These are phyloP conservation scores for Agrotis segetum DNA, from an alignment of 2,888 invertebrate species.

Conservation along the genomic window DNA sequence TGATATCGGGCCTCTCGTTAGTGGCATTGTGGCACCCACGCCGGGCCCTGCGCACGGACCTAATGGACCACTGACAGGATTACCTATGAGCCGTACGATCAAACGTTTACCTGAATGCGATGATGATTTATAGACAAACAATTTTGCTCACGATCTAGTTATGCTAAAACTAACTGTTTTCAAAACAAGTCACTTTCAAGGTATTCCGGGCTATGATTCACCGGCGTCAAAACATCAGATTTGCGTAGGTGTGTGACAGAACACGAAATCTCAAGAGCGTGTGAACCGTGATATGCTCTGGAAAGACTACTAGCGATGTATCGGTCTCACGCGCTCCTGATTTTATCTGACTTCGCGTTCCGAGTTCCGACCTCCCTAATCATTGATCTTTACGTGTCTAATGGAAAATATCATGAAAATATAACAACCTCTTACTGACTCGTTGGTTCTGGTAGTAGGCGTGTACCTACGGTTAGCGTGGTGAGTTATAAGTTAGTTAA, in stretches of 20 bases:
- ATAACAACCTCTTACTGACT: constrained; percentile 29
- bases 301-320: constrained; percentile 75
- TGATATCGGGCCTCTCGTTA: constrained; percentile 86
- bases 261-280: constrained; percentile 79
- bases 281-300: constrained; percentile 76
- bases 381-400: constrained; percentile 79
- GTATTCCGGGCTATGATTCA: constrained; percentile 72
- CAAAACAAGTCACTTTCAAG: constrained; percentile 61
- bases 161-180: constrained; percentile 40
- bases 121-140: constrained; percentile 72
- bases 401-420: constrained; percentile 71
- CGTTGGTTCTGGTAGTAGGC: not conserved
- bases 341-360: constrained; percentile 78
- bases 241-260: constrained; percentile 81
- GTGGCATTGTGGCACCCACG: constrained; percentile 87
- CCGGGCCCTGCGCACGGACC: constrained; percentile 70
- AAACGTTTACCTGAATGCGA: constrained; percentile 74
- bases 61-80: constrained; percentile 83
- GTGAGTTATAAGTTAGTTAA: not conserved
- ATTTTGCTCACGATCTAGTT: constrained; percentile 48
- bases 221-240: constrained; percentile 68
- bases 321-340: constrained; percentile 84
- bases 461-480: not conserved
- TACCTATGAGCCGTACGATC: constrained; percentile 79
- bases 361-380: constrained; percentile 77